Base-by-base conservation (phyloP, 2,797 vertebrate genomes). In the Sciurus vulgaris region DNA sequence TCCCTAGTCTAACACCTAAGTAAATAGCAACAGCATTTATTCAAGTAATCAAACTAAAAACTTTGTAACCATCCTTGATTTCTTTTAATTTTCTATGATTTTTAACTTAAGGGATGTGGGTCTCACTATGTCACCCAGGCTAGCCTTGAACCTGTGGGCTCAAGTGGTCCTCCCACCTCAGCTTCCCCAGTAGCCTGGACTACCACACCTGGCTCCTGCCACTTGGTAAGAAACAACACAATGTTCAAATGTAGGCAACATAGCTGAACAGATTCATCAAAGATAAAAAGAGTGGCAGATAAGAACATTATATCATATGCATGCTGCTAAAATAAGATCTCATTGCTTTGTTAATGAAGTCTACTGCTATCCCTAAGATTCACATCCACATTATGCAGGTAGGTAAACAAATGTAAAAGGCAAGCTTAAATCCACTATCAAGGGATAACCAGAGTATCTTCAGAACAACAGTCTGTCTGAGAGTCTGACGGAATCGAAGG, bases 381-480 rank as follows among this genome's bases (percentile, higher is more conserved):
- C 20, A 82, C 1, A 15, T 30, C 28, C 35, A 76, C 26, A 61
- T 69, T 79, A 78, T 41, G 6, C 35, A 86, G 54, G 35, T 83
- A 76, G 15, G 74, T 30, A 94, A 90, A 88, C 33, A 74, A 86
- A 91, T 41, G 0, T 78, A 87, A 93, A 86, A 78, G 54, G 11
- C 14, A 91, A 91, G 30, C 59, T 18, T 86, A 89, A 78, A 56
- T 15, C 15, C 22, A 24, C 56, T 94, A 74, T 59, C 81, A 9
- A 24, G 69, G 33, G 92, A 94, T 63, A 94, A 83, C 30, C 28
- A 86, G 63, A 51, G n/a, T 65, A 10, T 86, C 65, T n/a, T 91
- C 3, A 69, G 82, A 69, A 8, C 12, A 69, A 65, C 11, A 63
- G 11, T 73, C 41, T 67, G 26, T 41, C 17, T 26, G 7, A 84